phyloP scores from a whole-genome alignment of 2,113 vertebrate species.

The Pollimyrus isidori region DNA sequence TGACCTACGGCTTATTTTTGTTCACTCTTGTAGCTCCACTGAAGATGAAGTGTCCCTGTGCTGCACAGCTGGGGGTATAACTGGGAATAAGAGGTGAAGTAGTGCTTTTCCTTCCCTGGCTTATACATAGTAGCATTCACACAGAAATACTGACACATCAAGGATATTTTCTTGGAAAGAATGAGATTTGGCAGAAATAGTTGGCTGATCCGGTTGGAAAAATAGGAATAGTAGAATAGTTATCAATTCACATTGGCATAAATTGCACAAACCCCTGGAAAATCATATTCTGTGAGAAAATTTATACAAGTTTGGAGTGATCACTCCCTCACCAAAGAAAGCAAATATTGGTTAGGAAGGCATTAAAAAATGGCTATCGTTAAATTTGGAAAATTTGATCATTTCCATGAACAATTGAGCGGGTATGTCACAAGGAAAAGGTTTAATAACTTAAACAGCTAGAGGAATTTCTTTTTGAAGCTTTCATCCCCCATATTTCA shows the following conservation, averaged over 20 bases:
- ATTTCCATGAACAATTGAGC: not conserved
- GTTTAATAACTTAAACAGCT: slow-evolving; percentile 12
- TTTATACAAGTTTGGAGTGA: not conserved
- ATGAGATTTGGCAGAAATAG: not conserved
- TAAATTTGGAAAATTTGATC: not conserved
- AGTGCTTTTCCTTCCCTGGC: not conserved
- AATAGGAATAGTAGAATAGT: not conserved
- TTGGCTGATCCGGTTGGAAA: not conserved
- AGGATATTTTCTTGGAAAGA: not conserved
- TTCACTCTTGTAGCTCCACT: not conserved
- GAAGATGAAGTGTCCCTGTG: not conserved
- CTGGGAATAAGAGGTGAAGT: slow-evolving; percentile 17
- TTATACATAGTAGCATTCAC: not conserved
- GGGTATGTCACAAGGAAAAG: not conserved
- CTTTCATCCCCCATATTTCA: not conserved
- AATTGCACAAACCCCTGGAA: not conserved
- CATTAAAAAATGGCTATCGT: not conserved
- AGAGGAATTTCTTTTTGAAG: not conserved
- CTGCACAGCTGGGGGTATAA: slow-evolving; percentile 24
- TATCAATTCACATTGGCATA: not conserved
- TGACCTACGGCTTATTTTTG: not conserved
- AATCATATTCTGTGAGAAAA: not conserved
- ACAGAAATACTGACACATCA: slow-evolving; percentile 9
- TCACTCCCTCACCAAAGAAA: not conserved
- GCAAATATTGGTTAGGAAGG: not conserved